Evolutionary conservation across 1,140 invertebrate species (phyloP).

Genomic region (Dendroctonus ponderosae): DNA sequence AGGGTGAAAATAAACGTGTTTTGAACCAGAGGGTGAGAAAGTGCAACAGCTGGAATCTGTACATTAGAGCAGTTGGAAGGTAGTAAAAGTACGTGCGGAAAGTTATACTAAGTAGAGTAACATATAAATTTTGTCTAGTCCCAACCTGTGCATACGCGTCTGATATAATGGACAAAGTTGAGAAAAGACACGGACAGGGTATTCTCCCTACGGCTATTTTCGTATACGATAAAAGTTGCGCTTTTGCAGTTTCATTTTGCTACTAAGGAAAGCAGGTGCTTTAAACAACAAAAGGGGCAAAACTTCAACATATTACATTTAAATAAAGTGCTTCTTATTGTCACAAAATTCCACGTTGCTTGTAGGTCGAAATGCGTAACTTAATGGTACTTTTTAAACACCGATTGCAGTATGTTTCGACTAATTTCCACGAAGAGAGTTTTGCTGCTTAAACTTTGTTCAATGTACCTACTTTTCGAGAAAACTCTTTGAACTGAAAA

Average conservation of each 20-base stretch:
- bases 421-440: slow-evolving; percentile 4
- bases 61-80: too few relatives aligned
- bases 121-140: slow-evolving; percentile 1
- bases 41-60: too few relatives aligned
- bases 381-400: slow-evolving; percentile 15
- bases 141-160: slow-evolving; percentile 18
- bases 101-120: not conserved
- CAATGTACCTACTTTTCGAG: not conserved
- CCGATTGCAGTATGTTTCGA: slow-evolving; percentile 10
- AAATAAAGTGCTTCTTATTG: slow-evolving; percentile 29
- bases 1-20: too few relatives aligned
- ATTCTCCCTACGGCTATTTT: slow-evolving; percentile 31
- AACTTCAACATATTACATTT: slow-evolving; percentile 29
- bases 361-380: slow-evolving; percentile 16
- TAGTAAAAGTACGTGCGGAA: too few relatives aligned
- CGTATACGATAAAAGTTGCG: slow-evolving; percentile 29
- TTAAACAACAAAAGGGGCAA: slow-evolving; percentile 17
- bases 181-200: slow-evolving; percentile 24
- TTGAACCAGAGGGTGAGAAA: too few relatives aligned
- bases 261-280: slow-evolving; percentile 23
- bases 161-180: slow-evolving; percentile 25
- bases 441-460: slow-evolving; percentile 16
- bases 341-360: slow-evolving; percentile 10
- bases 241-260: slow-evolving; percentile 31
- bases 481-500: too few relatives aligned